A percentile compares a stretch with the other conserved stretches of the same genome.
phyloP scores from a whole-genome alignment of 2,113 vertebrate species.

The human region DNA sequence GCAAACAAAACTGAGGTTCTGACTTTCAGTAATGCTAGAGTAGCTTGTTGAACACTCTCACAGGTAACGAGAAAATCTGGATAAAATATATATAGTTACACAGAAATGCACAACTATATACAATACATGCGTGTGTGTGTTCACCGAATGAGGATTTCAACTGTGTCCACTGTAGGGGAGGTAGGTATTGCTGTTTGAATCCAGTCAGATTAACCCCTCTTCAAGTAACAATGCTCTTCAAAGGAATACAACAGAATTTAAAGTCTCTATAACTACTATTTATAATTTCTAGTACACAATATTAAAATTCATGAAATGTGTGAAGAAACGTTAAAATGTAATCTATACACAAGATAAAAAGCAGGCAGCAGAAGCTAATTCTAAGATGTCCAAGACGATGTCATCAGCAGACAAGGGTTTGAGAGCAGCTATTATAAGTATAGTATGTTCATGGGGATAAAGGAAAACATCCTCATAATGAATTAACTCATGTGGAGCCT shows the following conservation, averaged over 20 bases:
- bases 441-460: not conserved
- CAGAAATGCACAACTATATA: too few relatives aligned
- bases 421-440: not conserved
- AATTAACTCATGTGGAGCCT: not conserved
- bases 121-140: not conserved
- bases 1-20: too few relatives aligned
- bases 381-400: not conserved
- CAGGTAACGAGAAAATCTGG: too few relatives aligned
- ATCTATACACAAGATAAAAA: not conserved
- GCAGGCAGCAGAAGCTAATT: not conserved
- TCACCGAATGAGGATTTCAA: not conserved
- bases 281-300: not conserved
- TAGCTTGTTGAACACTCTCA: too few relatives aligned
- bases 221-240: not conserved
- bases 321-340: not conserved
- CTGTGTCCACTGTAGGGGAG: not conserved
- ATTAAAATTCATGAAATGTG: not conserved
- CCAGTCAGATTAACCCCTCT: not conserved
- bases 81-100: too few relatives aligned
- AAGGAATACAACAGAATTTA: not conserved
- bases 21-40: too few relatives aligned
- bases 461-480: not conserved
- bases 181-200: not conserved
- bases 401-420: not conserved
- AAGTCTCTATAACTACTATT: not conserved